Conservation (phyloP, 2,113 vertebrate genomes). For the Callopanchax toddi region DNA sequence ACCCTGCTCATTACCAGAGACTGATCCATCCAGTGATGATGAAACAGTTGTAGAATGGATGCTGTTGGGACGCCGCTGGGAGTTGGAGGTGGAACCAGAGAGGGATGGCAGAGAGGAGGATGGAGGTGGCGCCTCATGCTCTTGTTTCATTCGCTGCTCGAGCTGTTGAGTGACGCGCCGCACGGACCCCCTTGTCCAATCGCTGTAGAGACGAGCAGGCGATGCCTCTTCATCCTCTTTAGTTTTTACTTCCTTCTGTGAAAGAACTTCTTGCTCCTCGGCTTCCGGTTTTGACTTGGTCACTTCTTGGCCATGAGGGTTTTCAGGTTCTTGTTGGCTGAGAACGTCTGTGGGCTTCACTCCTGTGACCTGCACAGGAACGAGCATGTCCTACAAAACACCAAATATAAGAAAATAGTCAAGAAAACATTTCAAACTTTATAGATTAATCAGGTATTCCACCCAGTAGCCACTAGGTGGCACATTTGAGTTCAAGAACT, state of each 20-base stretch:
- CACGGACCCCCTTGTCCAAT: constrained; percentile 85
- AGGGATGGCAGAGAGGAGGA: constrained; percentile 52
- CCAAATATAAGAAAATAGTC: not conserved
- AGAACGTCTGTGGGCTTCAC: constrained; percentile 74
- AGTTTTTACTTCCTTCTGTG: constrained; percentile 46
- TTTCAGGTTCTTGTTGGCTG: constrained; percentile 51
- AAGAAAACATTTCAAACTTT: not conserved
- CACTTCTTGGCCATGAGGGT: constrained; percentile 43
- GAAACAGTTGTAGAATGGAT: constrained; percentile 1
- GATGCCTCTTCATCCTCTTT: constrained; percentile 54
- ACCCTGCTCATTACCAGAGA: constrained; percentile 15
- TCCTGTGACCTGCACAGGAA: constrained; percentile 90
- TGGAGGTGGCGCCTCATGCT: constrained; percentile 73
- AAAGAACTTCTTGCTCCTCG: constrained; percentile 41
- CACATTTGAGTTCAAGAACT: not conserved
- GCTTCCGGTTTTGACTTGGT: constrained; percentile 51
- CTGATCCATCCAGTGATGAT: constrained; percentile 14
- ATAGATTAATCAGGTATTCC: too few relatives aligned
- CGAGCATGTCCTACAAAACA: constrained; percentile 77
- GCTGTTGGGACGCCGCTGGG: constrained; percentile 37
- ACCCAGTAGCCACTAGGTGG: constrained; percentile 40
- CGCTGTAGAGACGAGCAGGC: constrained; percentile 42
- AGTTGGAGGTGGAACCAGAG: constrained; percentile 49
- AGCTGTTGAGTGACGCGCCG: constrained; percentile 90
- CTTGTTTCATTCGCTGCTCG: constrained; percentile 87